Base-by-base conservation (phyloP, 2,797 vertebrate genomes). In the Poecilia wingei region DNA sequence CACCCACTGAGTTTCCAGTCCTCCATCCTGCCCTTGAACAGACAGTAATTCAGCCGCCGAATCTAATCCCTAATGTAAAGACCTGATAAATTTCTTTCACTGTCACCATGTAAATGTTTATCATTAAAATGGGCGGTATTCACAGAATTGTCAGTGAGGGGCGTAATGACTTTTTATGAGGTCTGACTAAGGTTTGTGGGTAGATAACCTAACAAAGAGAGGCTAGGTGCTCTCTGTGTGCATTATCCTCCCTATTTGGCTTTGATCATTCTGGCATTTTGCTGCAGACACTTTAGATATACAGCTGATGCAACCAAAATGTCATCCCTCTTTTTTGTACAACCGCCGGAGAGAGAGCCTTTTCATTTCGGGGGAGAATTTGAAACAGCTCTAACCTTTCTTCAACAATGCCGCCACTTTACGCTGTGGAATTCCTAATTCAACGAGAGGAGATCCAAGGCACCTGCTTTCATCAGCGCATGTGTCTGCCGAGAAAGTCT, bases 311-410 rank as follows among this genome's bases (percentile, higher is more conserved):
- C 90, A 91, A 94, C 91, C 90, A 91, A 94, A 94, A 94, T 94
- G 92, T 94, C 92, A 94, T 82, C 90, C 78, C 80, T 88, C 84
- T 88, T 88, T 76, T 93, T 84, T 88, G 78, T 80, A 69, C 83
- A 79, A 86, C 88, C 87, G 25, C 87, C 82, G 79, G 92, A 93
- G 92, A 94, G 88, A 91, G 90, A 87, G 87, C 89, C 90, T 93
- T 93, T 94, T 94, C 90, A 91, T 91, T 91, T 85, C 72, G 82
- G 87, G 82, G 78, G 86, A 82, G 88, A 91, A 90, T 91, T 87
- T 85, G 91, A 93, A 94, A 92, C 92, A 92, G 93, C 85, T 79
- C 85, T 94, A 94, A 95, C 93, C 93, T 94, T 95, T 94, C 89
- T 89, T 94, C 90, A 93, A 94, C 93, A 93, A 94, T 92, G 89